Evolutionary conservation across 2,888 invertebrate genomes (phyloP).

Genomic region (Yponomeuta plumbellus): DNA sequence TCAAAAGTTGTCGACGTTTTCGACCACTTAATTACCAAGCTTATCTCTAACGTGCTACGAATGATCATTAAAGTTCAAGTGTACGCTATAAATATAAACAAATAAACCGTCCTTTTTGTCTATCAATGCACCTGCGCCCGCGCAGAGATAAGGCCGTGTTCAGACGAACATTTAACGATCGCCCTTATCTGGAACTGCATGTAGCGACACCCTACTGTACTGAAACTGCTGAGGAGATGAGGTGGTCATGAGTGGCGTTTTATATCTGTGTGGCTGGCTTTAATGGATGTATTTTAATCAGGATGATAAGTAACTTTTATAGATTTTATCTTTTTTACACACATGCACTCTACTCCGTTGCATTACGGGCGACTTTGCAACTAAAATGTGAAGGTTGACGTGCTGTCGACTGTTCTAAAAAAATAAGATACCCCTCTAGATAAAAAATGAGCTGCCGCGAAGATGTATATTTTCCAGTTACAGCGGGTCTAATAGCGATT

Average conservation of each 20-base stretch:
- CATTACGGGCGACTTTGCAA: no score
- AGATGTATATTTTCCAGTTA: no score
- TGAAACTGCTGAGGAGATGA: neutral
- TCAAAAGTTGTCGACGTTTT: neutral
- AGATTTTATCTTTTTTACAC: no score
- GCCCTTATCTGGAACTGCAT: neutral
- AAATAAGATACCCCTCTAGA: no score
- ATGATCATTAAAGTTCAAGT: neutral
- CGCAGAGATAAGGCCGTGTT: slow-evolving; percentile 1
- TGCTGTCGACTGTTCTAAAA: no score
- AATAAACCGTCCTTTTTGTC: neutral
- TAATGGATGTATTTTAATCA: neutral
- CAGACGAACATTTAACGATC: neutral
- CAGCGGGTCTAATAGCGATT: no score
- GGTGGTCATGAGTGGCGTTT: neutral
- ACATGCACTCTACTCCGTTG: neutral
- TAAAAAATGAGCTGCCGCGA: no score
- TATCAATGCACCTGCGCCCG: slow-evolving; percentile 1
- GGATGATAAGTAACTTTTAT: no score
- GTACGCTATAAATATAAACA: neutral
- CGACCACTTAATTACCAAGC: neutral
- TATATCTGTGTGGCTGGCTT: neutral
- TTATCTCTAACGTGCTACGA: neutral
- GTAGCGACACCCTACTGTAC: neutral
- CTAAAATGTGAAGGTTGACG: no score